phyloP scores from a whole-genome alignment of 64 coral and sea anemone species.

The Pocillopora verrucosa region DNA sequence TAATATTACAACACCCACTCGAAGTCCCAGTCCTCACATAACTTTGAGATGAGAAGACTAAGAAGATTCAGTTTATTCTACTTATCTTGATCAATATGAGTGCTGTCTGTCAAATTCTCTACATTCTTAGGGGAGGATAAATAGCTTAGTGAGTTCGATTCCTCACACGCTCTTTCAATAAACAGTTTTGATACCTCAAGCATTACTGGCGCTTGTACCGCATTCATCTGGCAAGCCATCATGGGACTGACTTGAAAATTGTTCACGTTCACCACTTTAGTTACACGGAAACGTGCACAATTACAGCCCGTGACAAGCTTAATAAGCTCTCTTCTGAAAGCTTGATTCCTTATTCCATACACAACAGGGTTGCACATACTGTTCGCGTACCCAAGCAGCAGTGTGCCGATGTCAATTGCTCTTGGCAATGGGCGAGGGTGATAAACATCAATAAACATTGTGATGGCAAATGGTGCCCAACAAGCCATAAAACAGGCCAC shows the following conservation, averaged over 20 bases:
- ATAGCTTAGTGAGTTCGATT: not conserved
- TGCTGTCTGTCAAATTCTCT: not conserved
- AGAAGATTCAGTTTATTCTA: not conserved
- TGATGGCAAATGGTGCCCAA: constrained; percentile 61
- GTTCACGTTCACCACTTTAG: not conserved
- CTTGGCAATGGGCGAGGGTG: constrained; percentile 23
- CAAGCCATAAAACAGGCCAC: constrained; percentile 34
- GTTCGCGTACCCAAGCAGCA: constrained; percentile 53
- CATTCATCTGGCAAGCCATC: not conserved
- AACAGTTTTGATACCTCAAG: not conserved
- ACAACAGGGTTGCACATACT: constrained; percentile 62
- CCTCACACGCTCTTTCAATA: not conserved
- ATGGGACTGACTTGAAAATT: not conserved
- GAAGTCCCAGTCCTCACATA: too few relatives aligned
- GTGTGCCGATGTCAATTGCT: constrained; percentile 44
- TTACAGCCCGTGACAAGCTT: not conserved
- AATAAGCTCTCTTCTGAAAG: constrained; percentile 31
- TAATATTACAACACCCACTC: too few relatives aligned
- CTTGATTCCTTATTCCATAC: constrained; percentile 43
- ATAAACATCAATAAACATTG: constrained; percentile 61
- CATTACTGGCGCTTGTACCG: not conserved
- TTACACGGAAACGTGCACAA: not conserved
- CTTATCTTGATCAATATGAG: not conserved
- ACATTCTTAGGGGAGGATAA: not conserved
- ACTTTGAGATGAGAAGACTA: not conserved